A percentile compares a stretch with the other conserved stretches of the same genome.
These are phyloP conservation scores for Epirrita christyi DNA, from an alignment of 2,888 invertebrate species.

Conservation along the genomic window DNA sequence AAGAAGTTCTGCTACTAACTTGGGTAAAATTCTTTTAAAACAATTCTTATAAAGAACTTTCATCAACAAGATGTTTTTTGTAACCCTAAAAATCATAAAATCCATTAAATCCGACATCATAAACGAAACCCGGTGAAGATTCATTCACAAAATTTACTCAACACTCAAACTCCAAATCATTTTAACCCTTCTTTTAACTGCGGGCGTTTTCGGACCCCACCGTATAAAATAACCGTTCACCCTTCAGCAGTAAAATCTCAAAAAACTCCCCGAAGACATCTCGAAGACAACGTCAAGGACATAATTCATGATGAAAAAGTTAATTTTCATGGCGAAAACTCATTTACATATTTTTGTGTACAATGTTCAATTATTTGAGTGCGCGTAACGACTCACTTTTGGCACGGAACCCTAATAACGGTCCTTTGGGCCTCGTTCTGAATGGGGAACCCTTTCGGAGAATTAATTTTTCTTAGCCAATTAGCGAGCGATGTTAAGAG, in stretches of 20 bases:
- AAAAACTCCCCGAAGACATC: constrained; percentile 79
- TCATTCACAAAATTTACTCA: constrained; percentile 37
- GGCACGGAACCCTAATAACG: constrained; percentile 60
- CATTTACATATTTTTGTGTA: constrained; percentile 82
- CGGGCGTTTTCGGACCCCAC: constrained; percentile 50
- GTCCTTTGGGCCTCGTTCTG: constrained; percentile 72
- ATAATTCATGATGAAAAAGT: constrained; percentile 85
- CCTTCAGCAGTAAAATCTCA: constrained; percentile 70
- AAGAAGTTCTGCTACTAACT: no score
- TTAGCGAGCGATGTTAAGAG: constrained; percentile 70
- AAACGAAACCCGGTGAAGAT: constrained; percentile 30
- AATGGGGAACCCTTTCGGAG: constrained; percentile 70
- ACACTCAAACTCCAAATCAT: constrained; percentile 36
- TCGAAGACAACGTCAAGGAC: constrained; percentile 76
- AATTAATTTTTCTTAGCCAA: constrained; percentile 84
- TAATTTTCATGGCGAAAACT: constrained; percentile 76
- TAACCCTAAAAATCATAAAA: constrained; percentile 28
- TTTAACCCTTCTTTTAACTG: constrained; percentile 59
- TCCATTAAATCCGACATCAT: constrained; percentile 24
- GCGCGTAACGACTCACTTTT: constrained; percentile 64
- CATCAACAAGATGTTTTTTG: constrained; percentile 19
- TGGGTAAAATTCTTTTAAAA: no score
- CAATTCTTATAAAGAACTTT: neutral
- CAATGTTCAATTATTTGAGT: constrained; percentile 76
- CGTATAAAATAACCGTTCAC: constrained; percentile 51